phyloP scores from a whole-genome alignment of 2,113 vertebrate genomes.

The Steatornis caripensis region DNA sequence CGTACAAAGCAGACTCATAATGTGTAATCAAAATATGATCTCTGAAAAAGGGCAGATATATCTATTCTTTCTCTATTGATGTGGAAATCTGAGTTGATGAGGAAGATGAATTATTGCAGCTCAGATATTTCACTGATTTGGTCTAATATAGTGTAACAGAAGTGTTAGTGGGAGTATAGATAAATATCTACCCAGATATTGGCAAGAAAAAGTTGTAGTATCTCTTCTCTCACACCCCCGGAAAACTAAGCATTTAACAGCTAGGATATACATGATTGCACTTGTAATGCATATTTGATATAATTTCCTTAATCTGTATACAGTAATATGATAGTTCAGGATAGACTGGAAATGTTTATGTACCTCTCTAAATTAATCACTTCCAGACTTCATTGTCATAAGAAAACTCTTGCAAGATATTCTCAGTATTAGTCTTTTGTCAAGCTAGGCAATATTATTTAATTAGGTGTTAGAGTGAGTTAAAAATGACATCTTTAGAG shows the following conservation, averaged over 20 bases:
- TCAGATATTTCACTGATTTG: neutral
- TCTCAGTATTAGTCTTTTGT: constrained; percentile 4
- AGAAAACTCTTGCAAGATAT: constrained; percentile 2
- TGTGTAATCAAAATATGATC: neutral
- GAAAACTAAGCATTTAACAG: neutral
- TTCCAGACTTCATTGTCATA: neutral
- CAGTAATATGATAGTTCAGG: neutral
- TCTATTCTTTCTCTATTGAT: neutral
- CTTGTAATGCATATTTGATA: neutral
- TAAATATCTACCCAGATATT: neutral
- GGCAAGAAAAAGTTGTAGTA: neutral
- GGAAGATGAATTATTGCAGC: neutral
- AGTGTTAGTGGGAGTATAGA: neutral
- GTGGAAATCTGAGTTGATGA: neutral
- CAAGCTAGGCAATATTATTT: neutral
- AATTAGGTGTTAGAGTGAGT: neutral
- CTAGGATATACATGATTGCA: neutral
- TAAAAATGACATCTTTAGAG: neutral
- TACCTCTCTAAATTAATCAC: constrained; percentile 11
- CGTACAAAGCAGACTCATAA: neutral
- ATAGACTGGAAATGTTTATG: constrained; percentile 22
- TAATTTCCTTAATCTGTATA: constrained; percentile 15
- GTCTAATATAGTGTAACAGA: neutral
- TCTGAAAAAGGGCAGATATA: neutral
- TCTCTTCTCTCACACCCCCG: neutral